These are phyloP conservation scores for Conus ventricosus DNA, from an alignment of 1,140 invertebrate species.

Conservation along the genomic window DNA sequence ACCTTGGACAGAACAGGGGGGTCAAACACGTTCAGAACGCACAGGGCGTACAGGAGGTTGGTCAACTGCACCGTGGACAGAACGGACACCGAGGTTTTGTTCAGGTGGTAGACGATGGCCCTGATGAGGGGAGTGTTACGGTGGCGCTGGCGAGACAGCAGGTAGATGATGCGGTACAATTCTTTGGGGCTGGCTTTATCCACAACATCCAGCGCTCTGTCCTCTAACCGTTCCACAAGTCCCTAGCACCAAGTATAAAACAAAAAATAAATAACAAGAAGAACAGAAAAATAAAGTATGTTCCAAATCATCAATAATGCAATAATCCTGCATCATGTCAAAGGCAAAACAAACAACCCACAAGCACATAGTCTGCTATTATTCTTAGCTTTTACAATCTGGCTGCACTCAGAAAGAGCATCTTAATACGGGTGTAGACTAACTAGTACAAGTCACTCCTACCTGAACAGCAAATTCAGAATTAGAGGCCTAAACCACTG, in stretches of 20 bases:
- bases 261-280: background rate
- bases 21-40: conserved; percentile 16
- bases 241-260: background rate
- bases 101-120: conserved; percentile 25
- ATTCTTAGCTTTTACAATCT: too few relatives aligned
- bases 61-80: conserved; percentile 20
- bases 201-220: conserved; percentile 18
- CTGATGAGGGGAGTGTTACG: conserved; percentile 34
- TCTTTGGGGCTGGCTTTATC: conserved; percentile 25
- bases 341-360: too few relatives aligned
- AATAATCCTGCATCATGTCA: too few relatives aligned
- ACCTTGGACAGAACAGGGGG: background rate
- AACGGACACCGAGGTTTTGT: conserved; percentile 14
- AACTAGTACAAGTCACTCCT: too few relatives aligned
- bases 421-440: too few relatives aligned
- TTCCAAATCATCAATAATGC: too few relatives aligned
- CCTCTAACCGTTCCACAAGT: conserved; percentile 21
- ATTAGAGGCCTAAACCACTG: too few relatives aligned
- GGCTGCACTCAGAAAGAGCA: too few relatives aligned
- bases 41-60: conserved; percentile 24
- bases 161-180: conserved; percentile 32
- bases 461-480: too few relatives aligned
- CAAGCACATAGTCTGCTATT: too few relatives aligned
- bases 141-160: conserved; percentile 28
- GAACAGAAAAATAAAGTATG: too few relatives aligned